Base-by-base conservation (phyloP, 2,797 vertebrate genomes). In the Pseudochaenichthys georgianus region DNA sequence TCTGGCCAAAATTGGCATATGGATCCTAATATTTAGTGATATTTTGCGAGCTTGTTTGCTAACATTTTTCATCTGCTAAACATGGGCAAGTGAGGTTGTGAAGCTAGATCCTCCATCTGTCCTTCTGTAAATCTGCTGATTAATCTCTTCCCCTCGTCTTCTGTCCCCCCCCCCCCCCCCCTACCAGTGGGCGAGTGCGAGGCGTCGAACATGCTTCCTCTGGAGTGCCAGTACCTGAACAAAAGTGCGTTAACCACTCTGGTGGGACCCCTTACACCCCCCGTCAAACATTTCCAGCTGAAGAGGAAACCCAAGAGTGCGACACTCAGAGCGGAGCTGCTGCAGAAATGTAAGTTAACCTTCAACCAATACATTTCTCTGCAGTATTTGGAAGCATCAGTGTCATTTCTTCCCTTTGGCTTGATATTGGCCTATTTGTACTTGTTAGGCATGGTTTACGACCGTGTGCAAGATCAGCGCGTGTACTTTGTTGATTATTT, bases 301-400 rank as follows among this genome's bases (percentile, higher is more conserved):
- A 99, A 99, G 88, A 93, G 98, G 85, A 99, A 99, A 76, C 98
- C 98, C 71, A 99, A 99, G 94, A 99, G 98, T 69, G 98, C 98
- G 80, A 99, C 98, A 0, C 96, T 99, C 70, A 93, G 98, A 87
- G 98, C 98, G 7, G 98, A 99, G 88, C 96, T 99, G 78, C 92
- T 99, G 41, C 98, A 99, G 92, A 99, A 99, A 84, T 99, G 98
- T 99, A 93, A 95, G 97, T 94, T 16, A n/a, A 42, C 52, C 16
- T 6, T 72, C 3, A 46, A 9, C 16, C 9, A 15, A 16, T 8
- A 13, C 1, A 11, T 0, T 31, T 28, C 19, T 42, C 2, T 13
- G 6, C 60, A 13, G 11, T 38, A 41, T 46, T 46, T 34, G 19
- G 4, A 50, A 23, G 13, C 0, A 9, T 12, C 13, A 0, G 13